Evolutionary conservation across 2,113 vertebrate species (phyloP).

Genomic region (Sprattus sprattus): DNA sequence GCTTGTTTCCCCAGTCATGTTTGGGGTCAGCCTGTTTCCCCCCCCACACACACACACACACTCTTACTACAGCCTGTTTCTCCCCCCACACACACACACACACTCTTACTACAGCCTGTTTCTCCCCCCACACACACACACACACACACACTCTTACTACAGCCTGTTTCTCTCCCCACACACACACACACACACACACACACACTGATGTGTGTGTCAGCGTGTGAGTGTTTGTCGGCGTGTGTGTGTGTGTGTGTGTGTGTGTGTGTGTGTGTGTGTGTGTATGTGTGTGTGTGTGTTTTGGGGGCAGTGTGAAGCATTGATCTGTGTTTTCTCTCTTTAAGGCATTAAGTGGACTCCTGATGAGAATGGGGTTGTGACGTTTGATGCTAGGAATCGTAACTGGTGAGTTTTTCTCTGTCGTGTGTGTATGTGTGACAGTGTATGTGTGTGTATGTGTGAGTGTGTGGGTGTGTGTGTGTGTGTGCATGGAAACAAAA

Average conservation of each 20-base stretch:
- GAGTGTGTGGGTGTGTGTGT: neutral
- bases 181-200: neutral
- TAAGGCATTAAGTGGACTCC: slow-evolving; percentile 92
- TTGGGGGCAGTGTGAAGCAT: neutral
- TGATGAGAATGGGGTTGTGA: slow-evolving; percentile 91
- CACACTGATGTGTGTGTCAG: neutral
- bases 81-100: neutral
- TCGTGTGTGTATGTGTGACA: neutral
- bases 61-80: no score
- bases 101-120: no score
- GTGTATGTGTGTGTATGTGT: neutral
- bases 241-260: no score
- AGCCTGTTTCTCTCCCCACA: no score
- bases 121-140: no score
- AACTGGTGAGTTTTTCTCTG: slow-evolving; percentile 63
- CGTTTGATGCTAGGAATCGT: slow-evolving; percentile 91
- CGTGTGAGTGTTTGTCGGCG: no score
- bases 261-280: no score
- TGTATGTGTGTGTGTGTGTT: no score
- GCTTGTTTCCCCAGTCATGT: no score
- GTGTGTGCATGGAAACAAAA: neutral
- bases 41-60: neutral
- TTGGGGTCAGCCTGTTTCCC: no score
- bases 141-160: no score
- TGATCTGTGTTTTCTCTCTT: neutral